phyloP scores from a whole-genome alignment of 2,113 vertebrate species.

The Procavia capensis region DNA sequence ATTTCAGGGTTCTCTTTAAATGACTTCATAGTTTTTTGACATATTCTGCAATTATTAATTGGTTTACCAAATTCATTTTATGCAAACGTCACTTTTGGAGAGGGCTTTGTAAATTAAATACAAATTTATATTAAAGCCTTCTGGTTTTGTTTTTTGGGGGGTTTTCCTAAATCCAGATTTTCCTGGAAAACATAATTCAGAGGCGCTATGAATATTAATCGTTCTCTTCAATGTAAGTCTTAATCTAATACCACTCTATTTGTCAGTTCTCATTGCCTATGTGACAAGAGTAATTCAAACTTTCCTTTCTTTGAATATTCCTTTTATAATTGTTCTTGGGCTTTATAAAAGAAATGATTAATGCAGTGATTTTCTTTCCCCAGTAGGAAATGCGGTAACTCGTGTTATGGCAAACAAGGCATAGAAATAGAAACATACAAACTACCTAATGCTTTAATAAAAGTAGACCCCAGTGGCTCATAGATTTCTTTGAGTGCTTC shows the following conservation, averaged over 20 bases:
- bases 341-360: constrained; percentile 58
- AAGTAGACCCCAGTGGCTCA: background rate
- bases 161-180: background rate
- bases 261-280: background rate
- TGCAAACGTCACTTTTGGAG: background rate
- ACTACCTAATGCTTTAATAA: constrained; percentile 40
- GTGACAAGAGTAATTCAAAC: background rate
- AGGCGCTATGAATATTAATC: constrained; percentile 12
- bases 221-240: background rate
- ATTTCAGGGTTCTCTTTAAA: background rate
- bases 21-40: background rate
- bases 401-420: background rate
- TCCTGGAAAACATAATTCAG: background rate
- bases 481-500: background rate
- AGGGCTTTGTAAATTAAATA: background rate
- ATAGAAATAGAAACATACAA: constrained; percentile 51
- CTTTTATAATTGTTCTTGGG: constrained; percentile 13
- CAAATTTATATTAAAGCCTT: constrained; percentile 13
- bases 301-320: constrained; percentile 17
- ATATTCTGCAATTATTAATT: constrained; percentile 10
- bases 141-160: background rate
- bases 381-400: constrained; percentile 33
- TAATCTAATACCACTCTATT: background rate
- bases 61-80: background rate
- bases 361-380: constrained; percentile 11